Conservation (phyloP, 64 coral and sea anemone species). For the Anthopleura sola region DNA sequence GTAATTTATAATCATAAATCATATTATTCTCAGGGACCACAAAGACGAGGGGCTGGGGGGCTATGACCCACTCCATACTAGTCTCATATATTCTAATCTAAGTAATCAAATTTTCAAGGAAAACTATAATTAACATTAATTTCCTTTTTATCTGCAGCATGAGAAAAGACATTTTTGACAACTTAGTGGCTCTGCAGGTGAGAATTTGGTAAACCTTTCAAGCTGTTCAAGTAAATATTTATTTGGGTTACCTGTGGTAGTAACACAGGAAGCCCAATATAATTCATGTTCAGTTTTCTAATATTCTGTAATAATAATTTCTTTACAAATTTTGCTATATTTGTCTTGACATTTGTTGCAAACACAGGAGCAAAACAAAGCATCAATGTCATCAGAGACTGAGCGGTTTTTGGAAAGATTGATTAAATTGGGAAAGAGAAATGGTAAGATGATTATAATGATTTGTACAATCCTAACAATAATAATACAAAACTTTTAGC, state of each 20-base stretch:
- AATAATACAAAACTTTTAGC: too few relatives aligned
- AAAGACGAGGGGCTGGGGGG: too few relatives aligned
- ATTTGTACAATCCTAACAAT: not conserved
- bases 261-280: not conserved
- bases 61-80: too few relatives aligned
- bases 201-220: not conserved
- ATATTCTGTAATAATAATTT: not conserved
- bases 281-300: not conserved
- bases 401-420: slow-evolving; percentile 67
- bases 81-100: too few relatives aligned
- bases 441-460: slow-evolving; percentile 51
- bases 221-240: not conserved
- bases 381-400: slow-evolving; percentile 46
- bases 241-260: not conserved
- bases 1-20: too few relatives aligned
- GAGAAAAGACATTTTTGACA: slow-evolving; percentile 97
- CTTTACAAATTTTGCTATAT: too few relatives aligned
- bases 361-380: slow-evolving; percentile 56
- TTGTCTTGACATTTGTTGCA: not conserved
- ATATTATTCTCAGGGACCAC: too few relatives aligned
- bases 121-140: not conserved
- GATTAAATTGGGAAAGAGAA: slow-evolving; percentile 87
- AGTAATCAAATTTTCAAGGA: not conserved
- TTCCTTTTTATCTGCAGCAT: slow-evolving; percentile 56
- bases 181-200: slow-evolving; percentile 87